Evolutionary conservation across 2,888 invertebrate genomes (phyloP).

Genomic region (Piscicola geometra): DNA sequence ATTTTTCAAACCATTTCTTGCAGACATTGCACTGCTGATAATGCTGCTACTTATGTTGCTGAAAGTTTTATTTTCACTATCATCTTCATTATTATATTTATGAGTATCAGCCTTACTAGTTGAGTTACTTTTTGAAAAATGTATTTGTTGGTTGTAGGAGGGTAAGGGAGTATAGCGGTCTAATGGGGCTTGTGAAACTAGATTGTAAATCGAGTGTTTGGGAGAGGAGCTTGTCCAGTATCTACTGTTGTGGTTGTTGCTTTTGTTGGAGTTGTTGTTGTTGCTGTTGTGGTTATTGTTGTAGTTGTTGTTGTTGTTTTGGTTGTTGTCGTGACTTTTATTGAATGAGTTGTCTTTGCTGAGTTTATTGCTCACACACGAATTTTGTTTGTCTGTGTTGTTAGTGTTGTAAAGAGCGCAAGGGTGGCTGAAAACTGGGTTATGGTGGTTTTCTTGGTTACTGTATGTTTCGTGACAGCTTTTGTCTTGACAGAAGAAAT

Average conservation of each 20-base stretch:
- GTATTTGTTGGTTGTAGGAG: conserved; percentile 7
- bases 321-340: conserved; percentile 3
- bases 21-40: no score
- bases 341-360: no score
- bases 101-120: no score
- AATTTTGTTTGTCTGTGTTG: no score
- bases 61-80: no score
- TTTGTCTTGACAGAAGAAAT: background rate
- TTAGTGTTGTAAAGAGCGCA: background rate
- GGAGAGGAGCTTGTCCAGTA: conserved; percentile 16
- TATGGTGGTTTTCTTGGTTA: background rate
- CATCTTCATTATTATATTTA: no score
- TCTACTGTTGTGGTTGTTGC: conserved; percentile 24
- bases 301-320: conserved; percentile 15
- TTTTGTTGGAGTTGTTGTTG: conserved; percentile 19
- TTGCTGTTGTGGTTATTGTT: background rate
- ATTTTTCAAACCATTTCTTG: no score
- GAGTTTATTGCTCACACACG: no score
- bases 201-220: background rate
- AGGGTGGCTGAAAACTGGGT: no score
- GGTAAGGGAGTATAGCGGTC: background rate
- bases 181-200: background rate
- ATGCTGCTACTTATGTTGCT: no score
- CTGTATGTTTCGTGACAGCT: background rate
- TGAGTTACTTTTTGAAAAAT: background rate